Base-by-base conservation (phyloP, 2,888 invertebrate genomes). In the Lochmaea crataegi region DNA sequence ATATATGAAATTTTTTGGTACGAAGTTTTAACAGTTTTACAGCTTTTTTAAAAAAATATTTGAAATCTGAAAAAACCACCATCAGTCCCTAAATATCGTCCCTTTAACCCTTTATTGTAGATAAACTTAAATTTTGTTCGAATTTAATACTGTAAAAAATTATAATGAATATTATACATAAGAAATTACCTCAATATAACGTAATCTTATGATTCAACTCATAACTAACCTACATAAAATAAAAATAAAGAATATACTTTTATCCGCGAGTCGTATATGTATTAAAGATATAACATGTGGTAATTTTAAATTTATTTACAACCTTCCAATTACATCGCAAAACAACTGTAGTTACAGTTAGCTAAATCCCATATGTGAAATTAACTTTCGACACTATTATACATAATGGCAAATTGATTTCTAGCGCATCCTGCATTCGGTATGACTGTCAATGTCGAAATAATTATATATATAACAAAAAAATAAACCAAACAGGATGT, bases 371-470 rank as follows among this genome's bases (percentile, higher is more conserved):
- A 48, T 48, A 48, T n/a, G 48, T n/a, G 48, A 57, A 22, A 7
- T 57, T 22, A 57, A 57, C 56, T 57, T 57, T 57, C 56, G 22
- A 57, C 56, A 57, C 22, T 18, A 57, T 12, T 57, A 18, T 57
- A 57, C 56, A 57, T 57, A 57, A 57, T 57, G 18, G 18, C 5
- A 22, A 57, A 57, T 57, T 22, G 12, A 26, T 57, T 18, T 22
- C 26, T 18, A 18, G 53, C 14, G 26, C 26, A 57, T 57, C 22
- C 18, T 56, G 56, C 22, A 26, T 22, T 56, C 6, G 22, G 18
- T 22, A 11, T 22, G 2, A 18, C 14, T 45, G 45, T 45, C 45
- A 45, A 56, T 56, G 10, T 56, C 18, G 22, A 56, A 56, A 18
- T 57, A 12, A 22, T 26, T 57, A 57, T 38, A 38, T n/a, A n/a